Evolutionary conservation across 2,888 invertebrate species (phyloP), one percentile per base, ranked within the genome.

Genomic region (Caenorhabditis panamensis): DNA sequence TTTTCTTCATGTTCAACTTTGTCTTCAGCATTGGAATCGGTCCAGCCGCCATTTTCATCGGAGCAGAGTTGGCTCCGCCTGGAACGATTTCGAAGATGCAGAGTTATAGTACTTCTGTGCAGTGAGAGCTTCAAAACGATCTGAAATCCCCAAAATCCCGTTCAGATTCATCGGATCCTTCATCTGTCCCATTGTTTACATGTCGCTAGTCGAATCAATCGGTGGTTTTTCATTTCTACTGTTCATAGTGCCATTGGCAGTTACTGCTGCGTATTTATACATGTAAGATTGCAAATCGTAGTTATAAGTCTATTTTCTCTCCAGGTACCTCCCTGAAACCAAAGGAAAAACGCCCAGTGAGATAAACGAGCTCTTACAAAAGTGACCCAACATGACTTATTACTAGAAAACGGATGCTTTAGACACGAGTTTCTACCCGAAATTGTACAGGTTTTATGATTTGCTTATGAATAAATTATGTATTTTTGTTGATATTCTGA

Each of bases 161-260:
- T n/a, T 58, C 62, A 82, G 82, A 69, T 89, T 89, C 73, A 28
- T 87, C 13, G 85, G 86, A 13, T 89, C 88, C 36, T 89, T 89
- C 64, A 51, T 89, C 20, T 85, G 86, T 16, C 87, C 88, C 0
- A 59, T 88, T 8, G 58, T 89, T 28, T 89, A 88, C 62, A 81
- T 85, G 31, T 87, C 87, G 0, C 63, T 87, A 11, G 77, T 83
- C 20, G 63, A 62, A 9, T 63, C 71, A 0, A 49, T 79, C n/a
- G 87, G 88, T 4, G 75, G 86, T 9, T 58, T 84, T 13, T 80
- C 87, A 18, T 88, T 88, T 71, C 58, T 88, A 8, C 73, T 87
- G 18, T 87, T 87, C 73, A 88, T 88, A 36, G 67, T 86, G 13
- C 88, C 88, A 1, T 64, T 88, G 0, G 49, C 84, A 3, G 26